Percentiles rank a stretch among this genome's conserved stretches.
Conservation (phyloP, 2,113 vertebrate genomes). For the Ctenodactylus gundi region DNA sequence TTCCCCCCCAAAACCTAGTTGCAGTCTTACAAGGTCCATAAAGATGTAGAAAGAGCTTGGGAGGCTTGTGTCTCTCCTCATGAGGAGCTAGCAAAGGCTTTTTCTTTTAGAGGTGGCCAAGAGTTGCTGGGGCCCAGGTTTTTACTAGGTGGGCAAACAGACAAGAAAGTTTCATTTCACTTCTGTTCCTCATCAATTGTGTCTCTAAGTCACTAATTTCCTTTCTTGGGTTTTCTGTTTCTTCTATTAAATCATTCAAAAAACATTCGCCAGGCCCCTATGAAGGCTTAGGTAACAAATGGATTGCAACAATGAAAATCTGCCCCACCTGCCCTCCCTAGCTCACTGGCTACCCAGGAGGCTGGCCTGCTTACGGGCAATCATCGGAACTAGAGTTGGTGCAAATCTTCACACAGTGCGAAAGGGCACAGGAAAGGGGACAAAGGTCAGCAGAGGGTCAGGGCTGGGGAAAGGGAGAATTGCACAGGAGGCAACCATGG, state of each 20-base stretch:
- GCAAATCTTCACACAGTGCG: neutral
- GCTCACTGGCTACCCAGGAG: neutral
- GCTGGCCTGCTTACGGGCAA: neutral
- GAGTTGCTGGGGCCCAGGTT: neutral
- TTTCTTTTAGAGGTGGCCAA: neutral
- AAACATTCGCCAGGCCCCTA: neutral
- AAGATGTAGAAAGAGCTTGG: neutral
- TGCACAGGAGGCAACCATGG: neutral
- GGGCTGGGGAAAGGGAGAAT: fast-evolving
- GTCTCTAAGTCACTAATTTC: neutral
- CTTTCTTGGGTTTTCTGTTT: neutral
- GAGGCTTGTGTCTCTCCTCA: neutral
- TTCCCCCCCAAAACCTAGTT: neutral
- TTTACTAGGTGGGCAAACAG: neutral
- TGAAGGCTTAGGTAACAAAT: neutral
- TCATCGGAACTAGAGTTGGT: fast-evolving
- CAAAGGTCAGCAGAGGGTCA: neutral
- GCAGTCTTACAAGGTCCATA: neutral
- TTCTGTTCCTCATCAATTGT: neutral
- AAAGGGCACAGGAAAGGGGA: neutral
- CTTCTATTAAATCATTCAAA: neutral
- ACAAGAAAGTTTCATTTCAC: neutral
- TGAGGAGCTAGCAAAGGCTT: neutral
- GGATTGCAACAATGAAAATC: neutral
- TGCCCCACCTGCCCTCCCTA: neutral